Conservation (phyloP, 2,888 invertebrate genomes). For the Ametastegia equiseti region DNA sequence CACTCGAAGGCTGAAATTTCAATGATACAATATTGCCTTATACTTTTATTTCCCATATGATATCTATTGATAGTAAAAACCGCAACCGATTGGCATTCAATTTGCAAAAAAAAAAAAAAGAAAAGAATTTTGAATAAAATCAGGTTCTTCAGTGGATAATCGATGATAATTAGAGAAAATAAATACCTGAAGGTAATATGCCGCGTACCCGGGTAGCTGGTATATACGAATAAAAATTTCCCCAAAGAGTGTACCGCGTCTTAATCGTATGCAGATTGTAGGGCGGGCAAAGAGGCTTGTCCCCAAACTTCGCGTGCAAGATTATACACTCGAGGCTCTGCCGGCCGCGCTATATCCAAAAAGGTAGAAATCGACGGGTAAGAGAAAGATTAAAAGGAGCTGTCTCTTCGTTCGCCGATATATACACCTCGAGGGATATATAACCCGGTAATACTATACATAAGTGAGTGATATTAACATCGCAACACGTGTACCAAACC, state of each 20-base stretch:
- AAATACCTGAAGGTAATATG: background rate
- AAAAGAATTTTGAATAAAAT: background rate
- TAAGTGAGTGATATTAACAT: constrained; percentile 63
- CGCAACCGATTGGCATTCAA: background rate
- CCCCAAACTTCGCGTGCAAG: constrained; percentile 68
- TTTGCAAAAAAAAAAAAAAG: too few relatives aligned
- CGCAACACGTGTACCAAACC: constrained; percentile 63
- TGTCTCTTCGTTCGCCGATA: background rate
- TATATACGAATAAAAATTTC: constrained; percentile 32
- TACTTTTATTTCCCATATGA: background rate
- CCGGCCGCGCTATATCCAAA: constrained; percentile 55
- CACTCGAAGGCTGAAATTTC: background rate
- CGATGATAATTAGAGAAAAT: background rate
- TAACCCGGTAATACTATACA: constrained; percentile 36
- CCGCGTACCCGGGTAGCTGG: background rate
- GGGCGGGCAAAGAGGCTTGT: constrained; percentile 63
- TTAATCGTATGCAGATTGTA: constrained; percentile 71
- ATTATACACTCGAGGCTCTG: constrained; percentile 67
- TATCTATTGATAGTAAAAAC: background rate
- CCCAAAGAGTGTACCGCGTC: constrained; percentile 48
- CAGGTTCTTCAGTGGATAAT: background rate
- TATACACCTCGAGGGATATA: constrained; percentile 5
- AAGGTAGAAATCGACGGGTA: constrained; percentile 34
- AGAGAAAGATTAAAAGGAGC: constrained; percentile 44
- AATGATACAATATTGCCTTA: background rate